Percentiles rank a stretch among this genome's conserved stretches.
Evolutionary conservation across 2,797 vertebrate genomes (phyloP).

Genomic region (Natrix natrix): DNA sequence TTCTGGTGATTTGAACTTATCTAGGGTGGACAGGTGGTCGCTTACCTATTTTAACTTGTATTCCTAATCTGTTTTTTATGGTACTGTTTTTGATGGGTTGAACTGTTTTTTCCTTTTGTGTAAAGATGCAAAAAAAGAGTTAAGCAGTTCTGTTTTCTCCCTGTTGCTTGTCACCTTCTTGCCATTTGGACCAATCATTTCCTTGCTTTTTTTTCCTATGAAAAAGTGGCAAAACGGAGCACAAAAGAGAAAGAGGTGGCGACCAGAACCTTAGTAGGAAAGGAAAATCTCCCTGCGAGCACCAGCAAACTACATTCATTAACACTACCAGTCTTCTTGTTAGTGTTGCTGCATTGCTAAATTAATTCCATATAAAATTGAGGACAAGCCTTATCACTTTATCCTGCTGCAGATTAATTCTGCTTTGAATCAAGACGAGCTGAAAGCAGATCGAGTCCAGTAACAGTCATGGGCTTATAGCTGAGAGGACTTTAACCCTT

Average conservation of each 20-base stretch:
- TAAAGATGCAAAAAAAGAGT: neutral
- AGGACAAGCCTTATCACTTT: neutral
- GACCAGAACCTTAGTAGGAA: neutral
- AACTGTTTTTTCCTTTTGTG: neutral
- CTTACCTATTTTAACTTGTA: neutral
- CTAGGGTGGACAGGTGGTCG: neutral
- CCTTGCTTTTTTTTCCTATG: neutral
- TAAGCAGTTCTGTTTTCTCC: neutral
- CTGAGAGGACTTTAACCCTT: slow-evolving; percentile 38
- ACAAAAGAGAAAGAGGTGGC: neutral
- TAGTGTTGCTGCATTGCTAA: slow-evolving; percentile 5
- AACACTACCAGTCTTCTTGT: neutral
- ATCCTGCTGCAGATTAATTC: slow-evolving; percentile 30
- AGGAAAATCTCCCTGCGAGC: neutral
- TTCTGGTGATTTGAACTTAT: neutral
- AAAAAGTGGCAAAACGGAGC: neutral
- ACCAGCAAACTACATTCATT: slow-evolving; percentile 1
- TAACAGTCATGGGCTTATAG: neutral
- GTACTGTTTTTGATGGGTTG: neutral
- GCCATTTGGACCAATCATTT: neutral
- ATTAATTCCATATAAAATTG: slow-evolving; percentile 29
- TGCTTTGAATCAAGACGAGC: slow-evolving; percentile 18
- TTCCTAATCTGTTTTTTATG: neutral
- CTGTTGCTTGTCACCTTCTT: neutral
- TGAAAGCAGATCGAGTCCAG: neutral